Conservation (phyloP, 2,113 vertebrate genomes). For the Cyanistes caeruleus region DNA sequence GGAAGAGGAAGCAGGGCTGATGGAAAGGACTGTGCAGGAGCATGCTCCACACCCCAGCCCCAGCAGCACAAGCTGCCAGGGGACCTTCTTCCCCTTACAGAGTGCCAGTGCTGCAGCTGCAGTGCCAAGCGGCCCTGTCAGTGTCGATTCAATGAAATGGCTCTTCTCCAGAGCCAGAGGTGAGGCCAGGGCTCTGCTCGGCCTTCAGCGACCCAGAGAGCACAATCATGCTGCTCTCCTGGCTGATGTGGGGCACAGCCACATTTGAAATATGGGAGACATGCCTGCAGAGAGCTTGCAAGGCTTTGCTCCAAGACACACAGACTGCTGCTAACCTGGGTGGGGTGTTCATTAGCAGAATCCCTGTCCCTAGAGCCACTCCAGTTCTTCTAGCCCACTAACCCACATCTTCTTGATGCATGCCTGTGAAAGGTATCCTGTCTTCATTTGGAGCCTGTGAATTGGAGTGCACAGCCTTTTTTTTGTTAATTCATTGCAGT, state of each 20-base stretch:
- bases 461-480: background rate
- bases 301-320: background rate
- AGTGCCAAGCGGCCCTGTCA: background rate
- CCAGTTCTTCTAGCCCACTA: background rate
- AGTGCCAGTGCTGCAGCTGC: background rate
- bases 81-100: background rate
- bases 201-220: background rate
- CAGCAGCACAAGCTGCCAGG: background rate
- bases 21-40: background rate
- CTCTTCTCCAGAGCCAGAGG: background rate
- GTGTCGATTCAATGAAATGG: background rate
- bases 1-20: background rate
- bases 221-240: background rate
- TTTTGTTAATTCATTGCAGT: background rate
- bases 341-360: background rate
- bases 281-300: background rate
- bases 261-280: background rate
- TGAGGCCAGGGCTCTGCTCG: rapidly evolving
- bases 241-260: background rate
- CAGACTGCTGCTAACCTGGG: background rate
- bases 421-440: background rate
- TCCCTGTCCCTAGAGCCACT: background rate
- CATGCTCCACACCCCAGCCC: background rate
- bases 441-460: background rate
- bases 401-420: background rate